Evolutionary conservation across 2,797 vertebrate species (phyloP).

Genomic region (Gymnodraco acuticeps): DNA sequence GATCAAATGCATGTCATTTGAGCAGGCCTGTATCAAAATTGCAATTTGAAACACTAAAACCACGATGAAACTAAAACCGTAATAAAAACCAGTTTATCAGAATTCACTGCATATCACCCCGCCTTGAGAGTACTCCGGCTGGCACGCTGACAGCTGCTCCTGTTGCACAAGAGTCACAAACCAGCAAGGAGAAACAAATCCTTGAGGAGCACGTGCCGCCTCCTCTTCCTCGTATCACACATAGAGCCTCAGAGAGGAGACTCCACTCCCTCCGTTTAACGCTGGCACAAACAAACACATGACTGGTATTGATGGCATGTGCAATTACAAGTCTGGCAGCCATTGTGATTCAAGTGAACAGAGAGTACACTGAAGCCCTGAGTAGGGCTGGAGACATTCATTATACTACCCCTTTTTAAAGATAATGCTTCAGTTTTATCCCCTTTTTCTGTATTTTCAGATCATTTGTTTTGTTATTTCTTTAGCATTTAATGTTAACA

Average conservation of each 20-base stretch:
- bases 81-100: neutral
- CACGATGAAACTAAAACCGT: constrained; percentile 13
- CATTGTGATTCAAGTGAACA: neutral
- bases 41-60: no score
- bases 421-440: no score
- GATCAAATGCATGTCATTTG: no score
- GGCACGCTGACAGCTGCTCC: constrained; percentile 43
- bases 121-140: constrained; percentile 35
- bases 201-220: constrained; percentile 26
- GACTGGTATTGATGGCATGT: constrained; percentile 52
- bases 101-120: neutral
- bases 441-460: no score
- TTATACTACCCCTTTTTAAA: neutral
- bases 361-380: neutral
- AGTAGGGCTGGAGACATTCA: neutral
- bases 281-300: constrained; percentile 25
- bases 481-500: no score
- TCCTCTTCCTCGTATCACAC: neutral
- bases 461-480: no score
- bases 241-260: constrained; percentile 16
- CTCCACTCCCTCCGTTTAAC: constrained; percentile 34
- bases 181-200: constrained; percentile 26
- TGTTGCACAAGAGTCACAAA: constrained; percentile 50
- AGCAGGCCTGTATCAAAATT: no score
- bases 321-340: constrained; percentile 50